Base-by-base conservation (phyloP, 53 echinoderm and acorn worm genomes). In the Arbacia lixula region DNA sequence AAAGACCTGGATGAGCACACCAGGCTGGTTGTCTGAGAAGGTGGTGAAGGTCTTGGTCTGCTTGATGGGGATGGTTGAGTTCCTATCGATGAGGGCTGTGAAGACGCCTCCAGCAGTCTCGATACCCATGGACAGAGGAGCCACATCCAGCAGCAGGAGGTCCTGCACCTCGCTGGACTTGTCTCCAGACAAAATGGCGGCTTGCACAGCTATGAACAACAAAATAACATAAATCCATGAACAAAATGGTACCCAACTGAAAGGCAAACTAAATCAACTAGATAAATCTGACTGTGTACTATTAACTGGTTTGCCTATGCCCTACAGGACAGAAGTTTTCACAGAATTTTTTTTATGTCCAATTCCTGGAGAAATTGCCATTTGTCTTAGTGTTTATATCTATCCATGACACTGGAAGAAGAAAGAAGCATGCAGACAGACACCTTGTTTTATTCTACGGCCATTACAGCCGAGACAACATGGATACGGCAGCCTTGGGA, bases 91-190 rank as follows among this genome's bases (percentile, higher is more conserved):
- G 72, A 94, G 88, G 0, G 86, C 0, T 0, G 99, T 94, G 88
- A 98, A 88, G 30, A 94, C 94, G 1, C 99, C 99, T 38, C 99
- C 99, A 38, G 92, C 92, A 0, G 99, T 98, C 77, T 98, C 99
- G 29, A 98, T 92, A 86, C 99, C 99, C 14, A 98, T 88, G 22
- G 99, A 94, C 3, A 98, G 90, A 12, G 99, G 99, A 27, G 90
- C 91, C 6, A 98, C 99, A 53, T 98, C 99, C 2, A 98, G 84
- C 3, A 98, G 87, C 4, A 98, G 71, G 21, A 98, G 83, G 27
- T 94, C 99, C 33, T 85, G 87, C 5, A 98, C 92, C 27, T 90
- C 97, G 11, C 88, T 84, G 27, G 92, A 92, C 66, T 94, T 94
- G 76, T 97, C 97, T 27, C 99, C 99, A 60, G 90, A 88, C 57